Evolutionary conservation across 1,140 invertebrate genomes (phyloP).

Genomic region (Cheumatopsyche charites): DNA sequence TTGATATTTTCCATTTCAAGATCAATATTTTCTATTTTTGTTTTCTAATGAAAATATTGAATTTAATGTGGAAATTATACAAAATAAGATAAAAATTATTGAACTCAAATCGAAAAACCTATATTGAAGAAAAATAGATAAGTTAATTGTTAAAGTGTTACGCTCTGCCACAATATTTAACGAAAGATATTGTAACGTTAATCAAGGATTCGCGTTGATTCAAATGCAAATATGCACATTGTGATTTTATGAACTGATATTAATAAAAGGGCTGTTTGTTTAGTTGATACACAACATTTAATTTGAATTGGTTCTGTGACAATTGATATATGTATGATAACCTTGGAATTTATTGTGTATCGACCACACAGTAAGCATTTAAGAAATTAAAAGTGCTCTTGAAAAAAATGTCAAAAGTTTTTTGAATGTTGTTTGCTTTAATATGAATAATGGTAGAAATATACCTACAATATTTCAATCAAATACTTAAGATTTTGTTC

Average conservation of each 20-base stretch:
- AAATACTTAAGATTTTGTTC: too few species aligned
- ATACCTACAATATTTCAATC: background rate
- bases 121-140: conserved; percentile 4
- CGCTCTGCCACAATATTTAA: background rate
- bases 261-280: background rate
- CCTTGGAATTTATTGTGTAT: background rate
- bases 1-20: too few species aligned
- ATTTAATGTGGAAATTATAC: too few species aligned
- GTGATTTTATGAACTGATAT: background rate
- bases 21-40: too few species aligned
- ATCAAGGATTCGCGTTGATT: background rate
- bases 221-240: background rate
- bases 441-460: background rate
- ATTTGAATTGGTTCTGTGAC: background rate
- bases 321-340: background rate
- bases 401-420: conserved; percentile 5
- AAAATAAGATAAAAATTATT: too few species aligned
- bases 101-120: too few species aligned
- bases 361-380: conserved; percentile 1
- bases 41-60: too few species aligned
- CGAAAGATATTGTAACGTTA: background rate
- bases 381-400: background rate
- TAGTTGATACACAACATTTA: background rate
- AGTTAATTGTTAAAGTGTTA: background rate
- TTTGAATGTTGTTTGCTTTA: too few species aligned